phyloP scores from a whole-genome alignment of 2,888 invertebrate species.

The Hanleya hanleyi region DNA sequence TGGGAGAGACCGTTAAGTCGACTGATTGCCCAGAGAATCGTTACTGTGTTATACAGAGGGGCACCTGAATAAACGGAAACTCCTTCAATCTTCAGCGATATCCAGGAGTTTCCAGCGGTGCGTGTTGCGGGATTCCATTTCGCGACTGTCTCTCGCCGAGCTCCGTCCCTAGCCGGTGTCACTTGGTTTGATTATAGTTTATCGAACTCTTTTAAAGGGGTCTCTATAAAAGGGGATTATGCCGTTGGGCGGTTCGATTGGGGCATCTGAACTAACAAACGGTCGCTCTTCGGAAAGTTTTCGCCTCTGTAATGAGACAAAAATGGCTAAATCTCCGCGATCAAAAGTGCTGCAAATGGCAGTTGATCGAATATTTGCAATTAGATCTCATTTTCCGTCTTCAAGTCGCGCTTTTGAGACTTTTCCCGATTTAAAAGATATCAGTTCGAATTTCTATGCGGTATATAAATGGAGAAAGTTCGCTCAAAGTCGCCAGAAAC shows the following conservation, averaged over 20 bases:
- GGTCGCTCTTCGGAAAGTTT: neutral
- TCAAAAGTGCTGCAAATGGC: neutral
- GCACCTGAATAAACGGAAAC: constrained; percentile 2
- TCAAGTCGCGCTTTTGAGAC: neutral
- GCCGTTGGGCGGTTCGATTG: neutral
- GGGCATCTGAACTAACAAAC: neutral
- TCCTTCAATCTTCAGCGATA: neutral
- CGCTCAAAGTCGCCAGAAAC: neutral
- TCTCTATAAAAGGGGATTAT: neutral
- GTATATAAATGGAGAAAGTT: neutral
- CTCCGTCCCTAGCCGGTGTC: neutral
- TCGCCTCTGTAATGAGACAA: neutral
- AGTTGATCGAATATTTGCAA: neutral
- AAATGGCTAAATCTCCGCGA: neutral
- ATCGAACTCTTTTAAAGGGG: neutral
- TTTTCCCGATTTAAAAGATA: neutral
- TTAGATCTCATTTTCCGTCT: neutral
- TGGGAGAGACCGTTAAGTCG: neutral
- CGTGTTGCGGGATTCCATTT: neutral
- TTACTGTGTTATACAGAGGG: neutral
- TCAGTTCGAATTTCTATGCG: neutral
- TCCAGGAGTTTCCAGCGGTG: neutral
- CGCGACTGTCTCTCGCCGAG: neutral
- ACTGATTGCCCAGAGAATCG: neutral
- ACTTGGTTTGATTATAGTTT: neutral